Evolutionary conservation across 2,888 invertebrate genomes (phyloP), one percentile per base, ranked within the genome.

Genomic region (Polydrusus tereticollis): DNA sequence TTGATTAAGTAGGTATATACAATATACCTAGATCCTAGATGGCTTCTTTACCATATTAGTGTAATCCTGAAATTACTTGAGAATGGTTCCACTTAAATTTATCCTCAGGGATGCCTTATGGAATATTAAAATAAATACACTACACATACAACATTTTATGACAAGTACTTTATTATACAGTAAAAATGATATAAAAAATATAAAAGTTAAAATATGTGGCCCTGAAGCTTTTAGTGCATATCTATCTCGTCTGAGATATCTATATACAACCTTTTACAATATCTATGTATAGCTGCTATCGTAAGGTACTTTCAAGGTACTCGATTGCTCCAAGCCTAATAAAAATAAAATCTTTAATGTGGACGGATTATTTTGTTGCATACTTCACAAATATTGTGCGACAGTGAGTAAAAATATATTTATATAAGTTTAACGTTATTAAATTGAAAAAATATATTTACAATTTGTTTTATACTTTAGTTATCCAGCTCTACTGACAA

Each of bases 361-460:
- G 65, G 65, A 65, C 65, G 65, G 65, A 65, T 21, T 65, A 14
- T 55, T 50, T 65, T 55, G 64, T 55, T 43, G 59, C 59, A 20
- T 59, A 41, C 43, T 43, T 59, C 41, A 59, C 43, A 59, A 57
- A 23, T 33, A 43, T 59, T 59, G 59, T 59, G 59, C 59, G 14
- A 23, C 8, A 59, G 59, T 43, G 43, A 21, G n/a, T 41, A 43
- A 43, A 59, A 41, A 59, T 52, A 59, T 38, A 59, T 59, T 43
- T 59, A n/a, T 38, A 59, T 12, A 59, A 23, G 23, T 43, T 21
- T 58, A 38, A 58, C 38, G 43, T 23, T 10, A 8, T 57, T 41
- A 23, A 20, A 59, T 43, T 33, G 2, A 57, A 43, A 59, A 43
- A 38, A 41, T 16, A 23, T 59, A 59, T 59, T 3, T 59, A 59